Evolutionary conservation across 2,888 invertebrate genomes (phyloP).

Genomic region (Coelopa pilipes): DNA sequence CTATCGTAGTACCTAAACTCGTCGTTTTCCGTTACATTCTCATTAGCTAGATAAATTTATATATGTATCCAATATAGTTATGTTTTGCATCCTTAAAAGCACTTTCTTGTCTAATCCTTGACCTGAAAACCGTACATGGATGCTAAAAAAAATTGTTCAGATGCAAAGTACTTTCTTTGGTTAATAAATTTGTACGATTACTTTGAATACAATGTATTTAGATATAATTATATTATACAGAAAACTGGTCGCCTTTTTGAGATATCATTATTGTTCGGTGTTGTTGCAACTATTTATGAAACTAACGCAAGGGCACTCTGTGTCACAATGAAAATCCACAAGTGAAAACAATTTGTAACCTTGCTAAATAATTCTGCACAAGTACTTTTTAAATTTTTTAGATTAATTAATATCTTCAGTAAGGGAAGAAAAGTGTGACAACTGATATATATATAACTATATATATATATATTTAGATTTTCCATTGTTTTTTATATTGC

Average conservation of each 20-base stretch:
- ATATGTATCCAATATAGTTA: background rate
- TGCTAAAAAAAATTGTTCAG: background rate
- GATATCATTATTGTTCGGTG: too few relatives aligned
- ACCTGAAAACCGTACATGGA: conserved; percentile 39
- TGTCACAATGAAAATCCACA: conserved; percentile 37
- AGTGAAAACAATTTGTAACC: conserved; percentile 49
- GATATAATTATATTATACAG: too few relatives aligned
- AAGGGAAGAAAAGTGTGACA: background rate
- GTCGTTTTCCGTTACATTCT: too few relatives aligned
- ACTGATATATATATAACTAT: background rate
- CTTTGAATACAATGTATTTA: conserved; percentile 3
- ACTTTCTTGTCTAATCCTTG: background rate
- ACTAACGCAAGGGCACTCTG: conserved; percentile 31
- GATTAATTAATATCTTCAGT: background rate
- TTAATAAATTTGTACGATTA: background rate
- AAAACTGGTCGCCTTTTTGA: too few relatives aligned
- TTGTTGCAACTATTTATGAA: background rate
- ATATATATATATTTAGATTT: too few relatives aligned
- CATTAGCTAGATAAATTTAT: too few relatives aligned
- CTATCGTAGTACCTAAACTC: too few relatives aligned
- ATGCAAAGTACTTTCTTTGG: background rate
- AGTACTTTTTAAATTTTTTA: background rate
- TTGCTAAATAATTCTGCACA: conserved; percentile 37
- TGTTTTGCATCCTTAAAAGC: background rate
- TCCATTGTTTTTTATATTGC: too few relatives aligned